These are phyloP conservation scores for Leptonema lineaticorne DNA, from an alignment of 1,140 invertebrate genomes.

Conservation along the genomic window DNA sequence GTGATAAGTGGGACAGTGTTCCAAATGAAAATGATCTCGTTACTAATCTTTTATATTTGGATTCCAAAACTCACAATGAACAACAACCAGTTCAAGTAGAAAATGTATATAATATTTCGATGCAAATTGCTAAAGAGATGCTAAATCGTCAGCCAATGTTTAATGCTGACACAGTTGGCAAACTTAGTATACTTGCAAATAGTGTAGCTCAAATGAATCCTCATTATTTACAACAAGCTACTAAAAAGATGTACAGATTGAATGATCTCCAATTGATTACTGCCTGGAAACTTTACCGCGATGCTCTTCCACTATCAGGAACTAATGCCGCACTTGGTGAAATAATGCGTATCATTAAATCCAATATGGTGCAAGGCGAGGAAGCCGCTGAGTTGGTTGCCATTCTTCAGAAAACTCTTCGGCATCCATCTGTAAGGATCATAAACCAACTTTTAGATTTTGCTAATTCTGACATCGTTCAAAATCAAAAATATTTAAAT, in stretches of 20 bases:
- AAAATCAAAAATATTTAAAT: conserved; percentile 53
- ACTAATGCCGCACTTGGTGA: conserved; percentile 65
- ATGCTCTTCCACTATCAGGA: conserved; percentile 64
- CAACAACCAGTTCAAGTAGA: conserved; percentile 33
- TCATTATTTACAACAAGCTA: conserved; percentile 56
- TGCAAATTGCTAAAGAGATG: conserved; percentile 60
- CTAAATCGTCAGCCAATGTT: conserved; percentile 59
- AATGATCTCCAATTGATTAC: not conserved
- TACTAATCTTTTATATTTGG: not conserved
- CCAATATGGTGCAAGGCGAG: conserved; percentile 53
- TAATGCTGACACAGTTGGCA: conserved; percentile 59
- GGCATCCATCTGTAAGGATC: conserved; percentile 63
- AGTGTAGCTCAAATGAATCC: conserved; percentile 61
- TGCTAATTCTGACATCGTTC: conserved; percentile 53
- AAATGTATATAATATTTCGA: conserved; percentile 53
- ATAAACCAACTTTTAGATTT: conserved; percentile 60
- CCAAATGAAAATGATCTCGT: conserved; percentile 19
- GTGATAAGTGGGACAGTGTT: conserved; percentile 32
- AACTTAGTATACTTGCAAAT: conserved; percentile 60
- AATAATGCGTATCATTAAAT: conserved; percentile 61
- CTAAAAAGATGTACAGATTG: conserved; percentile 34
- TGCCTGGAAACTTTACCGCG: conserved; percentile 62
- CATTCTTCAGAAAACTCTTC: conserved; percentile 53
- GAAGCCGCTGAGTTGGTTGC: conserved; percentile 61
- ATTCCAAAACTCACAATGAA: not conserved